phyloP scores from a whole-genome alignment of 2,797 vertebrate genomes.

The Anisognathus igniventris region DNA sequence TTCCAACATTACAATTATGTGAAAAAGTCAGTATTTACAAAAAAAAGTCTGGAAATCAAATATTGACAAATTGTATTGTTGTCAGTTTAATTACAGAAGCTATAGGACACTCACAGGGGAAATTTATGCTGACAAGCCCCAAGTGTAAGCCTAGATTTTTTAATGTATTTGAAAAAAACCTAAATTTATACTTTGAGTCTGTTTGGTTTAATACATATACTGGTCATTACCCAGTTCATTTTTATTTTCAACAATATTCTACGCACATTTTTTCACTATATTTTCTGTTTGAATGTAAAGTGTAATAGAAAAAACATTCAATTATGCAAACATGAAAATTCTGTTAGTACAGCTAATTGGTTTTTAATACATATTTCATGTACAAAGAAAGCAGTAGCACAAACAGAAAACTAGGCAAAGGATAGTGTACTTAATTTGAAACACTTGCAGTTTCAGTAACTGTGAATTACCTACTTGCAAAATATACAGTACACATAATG shows the following conservation, averaged over 20 bases:
- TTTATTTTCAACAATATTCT: not conserved
- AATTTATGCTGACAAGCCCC: not conserved
- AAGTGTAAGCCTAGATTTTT: not conserved
- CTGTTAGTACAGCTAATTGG: not conserved
- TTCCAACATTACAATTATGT: not conserved
- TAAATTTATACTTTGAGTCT: not conserved
- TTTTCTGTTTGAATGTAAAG: not conserved
- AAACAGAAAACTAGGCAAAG: not conserved
- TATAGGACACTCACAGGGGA: not conserved
- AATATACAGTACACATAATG: not conserved
- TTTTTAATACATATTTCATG: not conserved
- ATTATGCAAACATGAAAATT: not conserved
- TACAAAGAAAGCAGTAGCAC: not conserved
- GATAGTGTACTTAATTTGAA: not conserved
- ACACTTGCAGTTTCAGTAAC: not conserved
- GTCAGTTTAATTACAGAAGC: not conserved
- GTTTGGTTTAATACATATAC: not conserved
- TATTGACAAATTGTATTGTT: not conserved
- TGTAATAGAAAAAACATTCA: not conserved
- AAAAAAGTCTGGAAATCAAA: not conserved
- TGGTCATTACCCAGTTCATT: not conserved
- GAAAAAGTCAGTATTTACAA: not conserved
- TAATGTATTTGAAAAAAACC: not conserved
- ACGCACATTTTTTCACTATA: not conserved
- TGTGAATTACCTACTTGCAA: not conserved